Evolutionary conservation across 2,888 invertebrate species (phyloP), one percentile per base, ranked within the genome.

Genomic region (Noctua fimbriata): DNA sequence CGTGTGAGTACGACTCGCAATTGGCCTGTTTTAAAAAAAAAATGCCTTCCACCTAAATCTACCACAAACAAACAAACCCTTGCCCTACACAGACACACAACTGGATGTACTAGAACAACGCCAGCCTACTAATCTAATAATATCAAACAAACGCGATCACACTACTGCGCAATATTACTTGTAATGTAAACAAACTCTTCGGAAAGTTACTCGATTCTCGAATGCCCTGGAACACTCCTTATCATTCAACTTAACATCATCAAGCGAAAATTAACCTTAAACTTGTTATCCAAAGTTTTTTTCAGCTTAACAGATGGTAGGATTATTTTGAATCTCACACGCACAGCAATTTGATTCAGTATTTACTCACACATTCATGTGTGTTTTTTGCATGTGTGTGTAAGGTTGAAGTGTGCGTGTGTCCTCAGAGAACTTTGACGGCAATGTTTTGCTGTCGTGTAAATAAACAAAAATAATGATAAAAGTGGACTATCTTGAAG

Each of bases 81-180:
- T 84, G 73, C 69, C 44, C 47, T 66, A 44, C 36, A 55, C 79
- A 82, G 69, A 0, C 89, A 47, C 18, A 16, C 18, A 24, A 49
- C 9, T 5, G 90, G 98, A 97, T 97, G 98, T 14, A 55, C 97
- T 98, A 98, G 98, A 21, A 97, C 98, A 98, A 98, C 24, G 67
- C 24, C 36, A 63, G 98, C 98, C 98, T 98, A 98, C 98, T 63
- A 98, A 98, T 98, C 98, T 98, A 98, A 98, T 84, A 79, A 69
- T 44, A 67, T 60, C 71, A n/a, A 28, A 80, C 60, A 60, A 47
- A 76, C 60, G 58, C 73, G 47, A 71, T 28, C 76, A 70, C 41
- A 65, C 58, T 73, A 92, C 90, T 92, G 91, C 93, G 93, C 92
- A 92, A 69, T 92, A 87, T 71, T 47, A 76, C 73, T 65, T 73